Percentiles rank a stretch among this genome's conserved stretches.
Evolutionary conservation across 2,888 invertebrate genomes (phyloP).

Genomic region (Protula sp.): DNA sequence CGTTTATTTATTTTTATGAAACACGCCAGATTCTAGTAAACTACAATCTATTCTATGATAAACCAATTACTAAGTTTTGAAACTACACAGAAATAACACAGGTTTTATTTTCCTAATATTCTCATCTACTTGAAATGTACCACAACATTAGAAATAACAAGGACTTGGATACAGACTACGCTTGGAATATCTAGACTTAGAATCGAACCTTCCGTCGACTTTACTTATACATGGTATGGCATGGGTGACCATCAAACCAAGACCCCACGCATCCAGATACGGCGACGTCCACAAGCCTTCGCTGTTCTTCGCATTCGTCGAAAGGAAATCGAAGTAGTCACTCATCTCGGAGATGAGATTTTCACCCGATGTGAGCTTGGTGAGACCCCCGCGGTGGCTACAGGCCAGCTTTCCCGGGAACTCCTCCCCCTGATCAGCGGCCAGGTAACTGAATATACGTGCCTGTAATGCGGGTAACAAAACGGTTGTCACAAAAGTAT

Average conservation of each 20-base stretch:
- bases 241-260: conserved; percentile 55
- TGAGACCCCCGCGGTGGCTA: conserved; percentile 47
- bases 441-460: conserved; percentile 53
- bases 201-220: conserved; percentile 42
- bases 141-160: no score
- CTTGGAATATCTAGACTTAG: no score
- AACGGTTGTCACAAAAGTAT: no score
- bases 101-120: no score
- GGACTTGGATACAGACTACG: no score
- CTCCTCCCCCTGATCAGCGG: conserved; percentile 52
- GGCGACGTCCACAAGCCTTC: conserved; percentile 54
- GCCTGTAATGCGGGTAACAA: conserved; percentile 37
- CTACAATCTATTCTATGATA: no score
- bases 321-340: conserved; percentile 54
- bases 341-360: conserved; percentile 54
- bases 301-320: conserved; percentile 44
- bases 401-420: conserved; percentile 53
- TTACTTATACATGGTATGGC: conserved; percentile 52
- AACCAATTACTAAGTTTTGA: no score
- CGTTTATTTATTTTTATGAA: no score
- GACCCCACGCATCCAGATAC: conserved; percentile 53
- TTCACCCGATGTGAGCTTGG: conserved; percentile 49
- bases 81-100: no score
- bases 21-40: no score
- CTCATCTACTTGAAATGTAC: no score